Conservation (phyloP, 1,140 invertebrate species). For the Ceratitis capitata region DNA sequence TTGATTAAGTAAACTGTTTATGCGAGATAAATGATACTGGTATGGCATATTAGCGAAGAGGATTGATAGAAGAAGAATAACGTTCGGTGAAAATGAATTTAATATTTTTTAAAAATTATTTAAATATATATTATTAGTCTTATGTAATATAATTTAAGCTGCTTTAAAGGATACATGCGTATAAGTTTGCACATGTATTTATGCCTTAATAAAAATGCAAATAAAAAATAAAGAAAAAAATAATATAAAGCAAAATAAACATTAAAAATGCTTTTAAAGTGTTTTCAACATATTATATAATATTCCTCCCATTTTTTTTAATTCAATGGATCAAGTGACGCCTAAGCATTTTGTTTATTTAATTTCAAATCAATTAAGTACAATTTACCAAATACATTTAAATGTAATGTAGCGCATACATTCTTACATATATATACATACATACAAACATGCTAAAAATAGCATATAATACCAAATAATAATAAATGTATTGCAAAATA, state of each 20-base stretch:
- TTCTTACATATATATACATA: conserved; percentile 9
- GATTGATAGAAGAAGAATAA: neutral
- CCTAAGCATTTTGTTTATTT: conserved; percentile 34
- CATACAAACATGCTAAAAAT: neutral
- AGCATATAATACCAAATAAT: neutral
- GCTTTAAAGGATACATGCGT: conserved; percentile 20
- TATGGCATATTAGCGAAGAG: neutral
- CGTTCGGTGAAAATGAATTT: neutral
- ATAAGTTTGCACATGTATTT: neutral
- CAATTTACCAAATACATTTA: neutral
- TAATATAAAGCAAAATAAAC: conserved; percentile 47
- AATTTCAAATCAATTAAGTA: conserved; percentile 23
- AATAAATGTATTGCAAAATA: conserved; percentile 15
- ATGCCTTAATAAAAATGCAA: conserved; percentile 21
- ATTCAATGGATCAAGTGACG: neutral
- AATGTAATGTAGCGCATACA: conserved; percentile 7
- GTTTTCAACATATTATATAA: neutral
- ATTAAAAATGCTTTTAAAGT: conserved; percentile 31
- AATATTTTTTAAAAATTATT: conserved; percentile 8
- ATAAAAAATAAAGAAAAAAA: conserved; percentile 46
- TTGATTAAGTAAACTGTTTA: neutral
- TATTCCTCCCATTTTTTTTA: too few relatives aligned
- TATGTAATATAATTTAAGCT: conserved; percentile 27
- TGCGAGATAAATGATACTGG: neutral
- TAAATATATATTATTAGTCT: neutral